A percentile compares a stretch with the other conserved stretches of the same genome.
phyloP scores from a whole-genome alignment of 2,797 vertebrate genomes.

The Galagoides demidoff region DNA sequence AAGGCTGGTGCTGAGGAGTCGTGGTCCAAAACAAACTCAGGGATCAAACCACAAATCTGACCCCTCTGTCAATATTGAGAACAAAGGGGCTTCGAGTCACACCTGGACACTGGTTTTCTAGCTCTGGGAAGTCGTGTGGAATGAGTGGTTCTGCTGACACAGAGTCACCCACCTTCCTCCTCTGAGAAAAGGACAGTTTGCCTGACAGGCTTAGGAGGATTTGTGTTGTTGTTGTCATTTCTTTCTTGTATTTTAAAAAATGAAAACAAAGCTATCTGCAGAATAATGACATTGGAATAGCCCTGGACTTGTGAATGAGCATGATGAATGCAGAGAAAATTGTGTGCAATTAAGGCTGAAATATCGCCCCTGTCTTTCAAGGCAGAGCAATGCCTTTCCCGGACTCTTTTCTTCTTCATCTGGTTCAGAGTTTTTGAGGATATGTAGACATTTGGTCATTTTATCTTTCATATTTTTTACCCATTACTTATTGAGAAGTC shows the following conservation, averaged over 20 bases:
- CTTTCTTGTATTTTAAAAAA: conserved; percentile 71
- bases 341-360: conserved; percentile 62
- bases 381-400: conserved; percentile 57
- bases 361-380: conserved; percentile 55
- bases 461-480: conserved; percentile 39
- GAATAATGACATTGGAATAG: conserved; percentile 73
- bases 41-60: conserved; percentile 54
- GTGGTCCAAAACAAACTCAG: not conserved
- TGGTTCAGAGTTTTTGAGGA: conserved; percentile 70
- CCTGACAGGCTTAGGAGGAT: conserved; percentile 45
- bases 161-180: conserved; percentile 12
- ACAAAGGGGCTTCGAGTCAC: not conserved
- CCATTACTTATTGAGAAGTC: conserved; percentile 58
- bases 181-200: conserved; percentile 47
- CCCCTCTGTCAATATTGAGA: not conserved
- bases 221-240: conserved; percentile 35
- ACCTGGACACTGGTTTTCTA: not conserved
- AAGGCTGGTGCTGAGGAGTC: conserved; percentile 16
- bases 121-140: conserved; percentile 18
- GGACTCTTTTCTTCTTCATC: conserved; percentile 57
- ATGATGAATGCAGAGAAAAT: conserved; percentile 68
- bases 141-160: conserved; percentile 36
- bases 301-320: conserved; percentile 58
- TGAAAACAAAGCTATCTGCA: conserved; percentile 68
- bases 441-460: conserved; percentile 39